These are phyloP conservation scores for Caenorhabditis becei DNA, from an alignment of 2,888 invertebrate genomes.

Conservation along the genomic window DNA sequence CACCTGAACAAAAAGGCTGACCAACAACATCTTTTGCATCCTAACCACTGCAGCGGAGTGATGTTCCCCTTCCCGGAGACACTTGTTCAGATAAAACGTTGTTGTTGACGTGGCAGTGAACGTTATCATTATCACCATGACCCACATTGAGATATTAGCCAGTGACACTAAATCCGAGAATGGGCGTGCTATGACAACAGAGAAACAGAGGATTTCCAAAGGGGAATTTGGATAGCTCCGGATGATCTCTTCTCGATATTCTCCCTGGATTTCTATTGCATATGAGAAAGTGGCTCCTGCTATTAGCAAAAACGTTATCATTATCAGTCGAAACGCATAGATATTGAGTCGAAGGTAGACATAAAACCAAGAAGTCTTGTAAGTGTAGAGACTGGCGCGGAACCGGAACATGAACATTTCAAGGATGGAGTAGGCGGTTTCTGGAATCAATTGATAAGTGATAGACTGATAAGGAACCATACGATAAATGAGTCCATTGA, in stretches of 20 bases:
- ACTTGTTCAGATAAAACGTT: conserved; percentile 14
- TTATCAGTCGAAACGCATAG: conserved; percentile 5
- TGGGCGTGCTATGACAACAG: conserved; percentile 28
- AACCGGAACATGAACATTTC: conserved; percentile 46
- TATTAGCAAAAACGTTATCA: not conserved
- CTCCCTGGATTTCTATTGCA: conserved; percentile 4
- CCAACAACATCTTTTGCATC: conserved; percentile 39
- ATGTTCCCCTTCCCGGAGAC: conserved; percentile 18
- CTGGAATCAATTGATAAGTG: not conserved
- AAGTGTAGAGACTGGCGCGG: conserved; percentile 23
- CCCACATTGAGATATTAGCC: conserved; percentile 24
- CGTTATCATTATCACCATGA: conserved; percentile 23
- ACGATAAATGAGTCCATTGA: conserved; percentile 34
- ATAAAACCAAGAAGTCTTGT: conserved; percentile 18
- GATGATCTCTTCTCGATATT: conserved; percentile 13
- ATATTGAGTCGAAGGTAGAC: conserved; percentile 22
- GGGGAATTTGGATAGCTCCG: conserved; percentile 17
- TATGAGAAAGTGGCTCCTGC: conserved; percentile 11
- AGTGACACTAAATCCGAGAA: conserved; percentile 25
- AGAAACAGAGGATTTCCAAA: conserved; percentile 6
- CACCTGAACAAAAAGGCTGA: conserved; percentile 37
- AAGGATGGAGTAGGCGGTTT: conserved; percentile 33
- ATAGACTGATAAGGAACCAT: not conserved
- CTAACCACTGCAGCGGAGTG: conserved; percentile 26
- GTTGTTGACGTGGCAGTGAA: conserved; percentile 23